Evolutionary conservation across 2,888 invertebrate species (phyloP), one percentile per base, ranked within the genome.

Genomic region (Spilosoma lubricipeda): DNA sequence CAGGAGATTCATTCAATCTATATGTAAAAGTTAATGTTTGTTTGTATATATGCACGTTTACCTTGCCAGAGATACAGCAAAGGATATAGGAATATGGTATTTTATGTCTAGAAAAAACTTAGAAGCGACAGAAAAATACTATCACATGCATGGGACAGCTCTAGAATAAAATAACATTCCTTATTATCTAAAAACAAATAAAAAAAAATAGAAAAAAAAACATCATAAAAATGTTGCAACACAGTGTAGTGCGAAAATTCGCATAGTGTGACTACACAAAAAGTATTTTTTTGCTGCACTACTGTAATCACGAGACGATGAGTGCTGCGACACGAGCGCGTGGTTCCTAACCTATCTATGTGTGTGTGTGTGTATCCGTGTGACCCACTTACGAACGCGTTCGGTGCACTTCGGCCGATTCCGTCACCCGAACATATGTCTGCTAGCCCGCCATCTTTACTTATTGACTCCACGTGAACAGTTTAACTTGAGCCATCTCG

Each of bases 331-430:
- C 88, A 45, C 88, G 63, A 63, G 88, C 88, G 85, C 79, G 82
- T 82, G 80, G 76, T 79, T 80, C 81, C 77, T 80, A 77, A 79
- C 80, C 78, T 80, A 70, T 86, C 82, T 76, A 76, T 89, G 94
- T 94, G 93, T 93, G 93, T 85, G 92, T 90, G 91, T 85, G 92
- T 90, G 91, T 87, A 90, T 92, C 91, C 91, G 93, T 94, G 92
- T 96, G 96, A 96, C 96, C 96, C 89, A 96, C 91, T 94, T 96
- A 93, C 94, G 94, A 94, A 85, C 90, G 86, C 83, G 91, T 85
- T 95, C 95, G 95, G 93, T 78, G 66, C 80, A 74, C 90, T 87
- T 95, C 95, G 95, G 92, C 65, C 72, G 81, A 90, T 90, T 92
- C 92, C 94, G 95, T 87, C 90, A 88, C 85, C 84, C 89, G 88